phyloP scores from a whole-genome alignment of 2,113 vertebrate species.

The Microtus pennsylvanicus region DNA sequence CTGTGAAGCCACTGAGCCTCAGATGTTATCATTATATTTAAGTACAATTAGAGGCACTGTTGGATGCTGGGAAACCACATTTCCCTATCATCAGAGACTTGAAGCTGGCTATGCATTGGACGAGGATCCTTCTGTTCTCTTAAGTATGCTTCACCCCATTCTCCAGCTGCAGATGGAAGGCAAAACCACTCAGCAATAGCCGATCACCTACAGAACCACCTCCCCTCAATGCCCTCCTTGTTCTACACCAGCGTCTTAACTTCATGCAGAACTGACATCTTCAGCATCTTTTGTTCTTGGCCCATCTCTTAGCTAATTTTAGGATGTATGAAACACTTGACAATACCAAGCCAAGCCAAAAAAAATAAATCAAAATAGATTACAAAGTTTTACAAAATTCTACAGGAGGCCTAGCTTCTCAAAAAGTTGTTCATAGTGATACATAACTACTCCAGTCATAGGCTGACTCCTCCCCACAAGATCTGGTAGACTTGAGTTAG shows the following conservation, averaged over 20 bases:
- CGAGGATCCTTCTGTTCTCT: conserved; percentile 22
- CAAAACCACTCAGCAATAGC: background rate
- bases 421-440: background rate
- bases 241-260: background rate
- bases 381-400: background rate
- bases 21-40: background rate
- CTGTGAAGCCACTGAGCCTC: background rate
- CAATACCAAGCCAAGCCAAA: conserved; percentile 6
- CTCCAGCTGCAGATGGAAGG: background rate
- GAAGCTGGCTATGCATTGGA: background rate
- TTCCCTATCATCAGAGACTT: conserved; percentile 31
- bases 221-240: background rate
- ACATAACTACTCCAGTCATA: background rate
- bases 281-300: background rate
- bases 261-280: background rate
- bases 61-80: background rate
- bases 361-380: conserved; percentile 1
- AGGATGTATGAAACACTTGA: background rate
- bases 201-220: background rate
- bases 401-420: background rate
- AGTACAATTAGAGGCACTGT: background rate
- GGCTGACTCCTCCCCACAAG: background rate
- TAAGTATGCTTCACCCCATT: background rate
- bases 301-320: conserved; percentile 27
- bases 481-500: background rate